Conservation (phyloP, 2,888 invertebrate genomes). For the Digitonthophagus gazella region DNA sequence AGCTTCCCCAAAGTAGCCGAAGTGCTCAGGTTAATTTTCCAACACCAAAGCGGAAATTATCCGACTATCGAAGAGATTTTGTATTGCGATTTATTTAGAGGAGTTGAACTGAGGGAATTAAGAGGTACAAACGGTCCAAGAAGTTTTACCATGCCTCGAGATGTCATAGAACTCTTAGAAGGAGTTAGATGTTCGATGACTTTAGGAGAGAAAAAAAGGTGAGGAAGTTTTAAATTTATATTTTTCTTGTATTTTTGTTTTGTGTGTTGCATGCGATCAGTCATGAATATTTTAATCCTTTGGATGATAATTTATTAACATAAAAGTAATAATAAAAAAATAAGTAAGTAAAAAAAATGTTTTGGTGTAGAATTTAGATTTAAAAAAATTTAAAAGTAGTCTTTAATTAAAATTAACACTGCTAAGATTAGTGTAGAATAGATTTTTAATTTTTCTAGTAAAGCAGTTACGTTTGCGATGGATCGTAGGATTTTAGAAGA, state of each 20-base stretch:
- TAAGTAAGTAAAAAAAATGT: constrained; percentile 32
- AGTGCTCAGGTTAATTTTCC: constrained; percentile 41
- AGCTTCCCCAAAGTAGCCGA: constrained; percentile 66
- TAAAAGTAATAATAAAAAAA: neutral
- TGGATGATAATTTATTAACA: constrained; percentile 48
- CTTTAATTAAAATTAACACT: neutral
- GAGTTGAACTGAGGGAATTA: constrained; percentile 85
- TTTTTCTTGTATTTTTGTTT: constrained; percentile 9
- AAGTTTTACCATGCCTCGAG: constrained; percentile 39
- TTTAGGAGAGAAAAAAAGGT: neutral
- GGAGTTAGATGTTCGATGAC: constrained; percentile 32
- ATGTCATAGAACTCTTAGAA: constrained; percentile 45
- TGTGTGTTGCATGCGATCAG: too few species aligned
- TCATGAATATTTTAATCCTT: constrained; percentile 43
- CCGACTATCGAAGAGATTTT: constrained; percentile 79
- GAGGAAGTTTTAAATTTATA: neutral
- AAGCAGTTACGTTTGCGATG: constrained; percentile 46
- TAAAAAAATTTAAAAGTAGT: neutral
- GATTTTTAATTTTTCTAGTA: constrained; percentile 43
- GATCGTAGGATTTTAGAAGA: constrained; percentile 47
- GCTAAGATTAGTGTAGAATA: constrained; percentile 16
- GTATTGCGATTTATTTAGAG: constrained; percentile 80
- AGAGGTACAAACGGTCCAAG: constrained; percentile 74
- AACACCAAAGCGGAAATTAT: constrained; percentile 63
- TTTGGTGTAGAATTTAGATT: neutral